These are phyloP conservation scores for Pissodes strobi DNA, from an alignment of 1,140 invertebrate genomes.

Conservation along the genomic window DNA sequence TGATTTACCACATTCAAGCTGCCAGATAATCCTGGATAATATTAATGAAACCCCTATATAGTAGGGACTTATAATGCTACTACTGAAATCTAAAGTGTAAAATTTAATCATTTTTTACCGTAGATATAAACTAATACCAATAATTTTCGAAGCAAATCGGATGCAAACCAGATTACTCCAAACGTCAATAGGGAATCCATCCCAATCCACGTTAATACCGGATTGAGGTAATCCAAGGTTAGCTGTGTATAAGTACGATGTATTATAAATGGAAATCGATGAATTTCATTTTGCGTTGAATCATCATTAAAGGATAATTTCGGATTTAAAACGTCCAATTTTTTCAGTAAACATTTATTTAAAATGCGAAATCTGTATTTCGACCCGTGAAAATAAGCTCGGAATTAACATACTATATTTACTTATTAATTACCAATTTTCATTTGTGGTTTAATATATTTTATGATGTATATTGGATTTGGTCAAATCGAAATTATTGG, in stretches of 20 bases:
- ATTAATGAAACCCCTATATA: too few species aligned
- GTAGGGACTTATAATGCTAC: too few species aligned
- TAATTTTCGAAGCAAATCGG: conserved; percentile 7
- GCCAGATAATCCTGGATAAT: too few species aligned
- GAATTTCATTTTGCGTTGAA: conserved; percentile 21
- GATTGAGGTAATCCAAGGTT: conserved; percentile 25
- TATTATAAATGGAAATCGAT: conserved; percentile 28
- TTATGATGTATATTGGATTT: too few species aligned
- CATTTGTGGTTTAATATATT: too few species aligned
- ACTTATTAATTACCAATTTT: not conserved
- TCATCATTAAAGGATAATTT: conserved; percentile 29
- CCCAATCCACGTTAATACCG: conserved; percentile 20
- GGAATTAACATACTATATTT: conserved; percentile 1
- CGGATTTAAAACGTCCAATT: not conserved
- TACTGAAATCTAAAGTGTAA: too few species aligned
- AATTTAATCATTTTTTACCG: too few species aligned
- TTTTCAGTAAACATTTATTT: too few species aligned
- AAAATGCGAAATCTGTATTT: conserved; percentile 3
- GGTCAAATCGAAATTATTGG: too few species aligned
- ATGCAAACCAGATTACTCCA: not conserved
- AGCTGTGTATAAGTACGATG: conserved; percentile 18
- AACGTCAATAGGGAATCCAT: conserved; percentile 23
- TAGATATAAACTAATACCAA: not conserved
- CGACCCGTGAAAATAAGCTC: not conserved
- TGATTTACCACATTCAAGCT: too few species aligned